Evolutionary conservation across 2,797 vertebrate species (phyloP).

Genomic region (Megalops cyprinoides): DNA sequence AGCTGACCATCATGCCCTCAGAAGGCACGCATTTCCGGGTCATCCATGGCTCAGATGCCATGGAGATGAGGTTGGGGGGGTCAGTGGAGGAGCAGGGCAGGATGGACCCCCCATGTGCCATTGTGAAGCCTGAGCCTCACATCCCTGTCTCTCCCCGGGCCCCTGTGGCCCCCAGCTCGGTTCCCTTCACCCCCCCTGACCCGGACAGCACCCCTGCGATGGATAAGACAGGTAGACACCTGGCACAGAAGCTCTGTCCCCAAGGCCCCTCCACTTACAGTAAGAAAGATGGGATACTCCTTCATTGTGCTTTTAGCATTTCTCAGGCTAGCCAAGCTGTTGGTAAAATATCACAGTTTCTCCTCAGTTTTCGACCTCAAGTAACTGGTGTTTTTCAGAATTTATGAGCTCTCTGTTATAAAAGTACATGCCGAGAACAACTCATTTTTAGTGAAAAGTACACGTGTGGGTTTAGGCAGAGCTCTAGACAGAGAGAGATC

Average conservation of each 20-base stretch:
- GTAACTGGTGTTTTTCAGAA: not conserved
- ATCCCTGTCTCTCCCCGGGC: conserved; percentile 55
- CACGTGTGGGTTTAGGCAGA: too few relatives aligned
- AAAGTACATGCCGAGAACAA: not conserved
- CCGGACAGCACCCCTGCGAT: conserved; percentile 54
- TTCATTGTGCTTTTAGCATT: not conserved
- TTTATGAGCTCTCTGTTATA: not conserved
- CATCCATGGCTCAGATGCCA: conserved; percentile 88
- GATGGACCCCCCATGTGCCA: conserved; percentile 67
- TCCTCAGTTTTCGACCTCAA: not conserved
- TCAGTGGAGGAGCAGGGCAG: conserved; percentile 44
- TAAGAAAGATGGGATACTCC: conserved; percentile 83
- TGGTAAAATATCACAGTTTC: not conserved
- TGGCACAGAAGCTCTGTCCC: conserved; percentile 68
- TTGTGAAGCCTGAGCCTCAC: conserved; percentile 90
- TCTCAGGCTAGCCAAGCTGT: not conserved
- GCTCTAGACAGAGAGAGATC: too few relatives aligned
- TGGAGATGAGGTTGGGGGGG: conserved; percentile 71
- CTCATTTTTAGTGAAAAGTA: too few relatives aligned
- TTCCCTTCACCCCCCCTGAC: conserved; percentile 47
- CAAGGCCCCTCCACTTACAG: conserved; percentile 57
- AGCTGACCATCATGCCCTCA: conserved; percentile 89
- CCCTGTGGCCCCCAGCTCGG: conserved; percentile 56
- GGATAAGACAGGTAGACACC: conserved; percentile 49
- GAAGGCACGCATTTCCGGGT: conserved; percentile 95